A percentile compares a stretch with the other conserved stretches of the same genome.
phyloP scores from a whole-genome alignment of 1,140 invertebrate genomes.

The Cataglyphis hispanica region DNA sequence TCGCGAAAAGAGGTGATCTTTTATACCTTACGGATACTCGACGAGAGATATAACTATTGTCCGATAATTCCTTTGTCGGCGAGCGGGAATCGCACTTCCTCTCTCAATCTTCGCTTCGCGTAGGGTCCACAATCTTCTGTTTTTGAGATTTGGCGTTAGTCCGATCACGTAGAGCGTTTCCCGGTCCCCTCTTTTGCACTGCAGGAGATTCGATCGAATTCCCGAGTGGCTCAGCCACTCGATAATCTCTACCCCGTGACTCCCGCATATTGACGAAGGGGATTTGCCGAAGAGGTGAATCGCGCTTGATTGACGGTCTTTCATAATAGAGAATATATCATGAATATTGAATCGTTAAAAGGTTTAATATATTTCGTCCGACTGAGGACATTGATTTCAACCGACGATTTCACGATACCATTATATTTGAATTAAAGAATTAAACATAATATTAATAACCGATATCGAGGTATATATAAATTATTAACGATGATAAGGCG shows the following conservation, averaged over 20 bases:
- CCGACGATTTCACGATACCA: not conserved
- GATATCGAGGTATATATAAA: not conserved
- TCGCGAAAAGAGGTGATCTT: constrained; percentile 6
- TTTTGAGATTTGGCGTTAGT: constrained; percentile 38
- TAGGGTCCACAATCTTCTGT: not conserved
- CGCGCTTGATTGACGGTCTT: not conserved
- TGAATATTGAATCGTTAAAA: not conserved
- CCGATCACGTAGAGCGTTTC: constrained; percentile 55
- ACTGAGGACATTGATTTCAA: not conserved
- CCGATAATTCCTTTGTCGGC: constrained; percentile 49
- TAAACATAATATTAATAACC: not conserved
- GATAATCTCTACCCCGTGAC: constrained; percentile 31
- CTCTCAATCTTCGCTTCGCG: constrained; percentile 26
- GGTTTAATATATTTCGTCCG: not conserved
- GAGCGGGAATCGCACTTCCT: not conserved
- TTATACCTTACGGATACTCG: constrained; percentile 4
- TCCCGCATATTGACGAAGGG: constrained; percentile 26
- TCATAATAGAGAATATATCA: constrained; percentile 10
- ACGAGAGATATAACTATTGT: constrained; percentile 22
- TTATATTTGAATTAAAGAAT: not conserved
- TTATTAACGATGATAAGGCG: not conserved
- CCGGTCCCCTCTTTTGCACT: constrained; percentile 7
- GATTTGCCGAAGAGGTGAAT: constrained; percentile 23
- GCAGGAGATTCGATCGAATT: constrained; percentile 38
- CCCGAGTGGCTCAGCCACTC: constrained; percentile 4